Evolutionary conservation across 2,888 invertebrate species (phyloP), one percentile per base, ranked within the genome.

Genomic region (Lymantria dispar): DNA sequence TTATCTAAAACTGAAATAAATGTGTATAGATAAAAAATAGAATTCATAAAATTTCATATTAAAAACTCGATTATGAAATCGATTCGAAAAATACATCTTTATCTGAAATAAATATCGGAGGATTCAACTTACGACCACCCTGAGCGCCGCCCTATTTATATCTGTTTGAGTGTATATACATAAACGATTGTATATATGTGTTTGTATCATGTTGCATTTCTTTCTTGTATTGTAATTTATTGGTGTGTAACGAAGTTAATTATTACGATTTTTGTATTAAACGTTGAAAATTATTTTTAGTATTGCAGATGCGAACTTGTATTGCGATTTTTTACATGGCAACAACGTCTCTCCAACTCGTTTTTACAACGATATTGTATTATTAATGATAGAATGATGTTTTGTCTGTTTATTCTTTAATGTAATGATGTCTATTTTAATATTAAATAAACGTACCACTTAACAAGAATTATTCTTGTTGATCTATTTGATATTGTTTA

Each of bases 181-280:
- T 54, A 69, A 64, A 50, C 46, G 14, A 15, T n/a, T n/a, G 0
- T 31, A 31, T 43, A 41, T 36, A 7, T 57, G 79, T 83, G 78
- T 80, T 78, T 58, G 84, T 82, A 80, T 79, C 81, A 76, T 77
- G 80, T 84, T 79, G 83, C 84, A 86, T 86, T 90, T 89, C 87
- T 89, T 89, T 88, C 87, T 88, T 81, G 83, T 85, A 87, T 90
- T 87, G 91, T 90, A 88, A 91, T 91, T 90, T 91, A 91, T 91
- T 86, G 85, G 87, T 83, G 89, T 90, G 90, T 89, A 90, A 89
- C 89, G 83, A 89, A 88, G 89, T 90, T 90, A 91, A 91, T 91
- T 91, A 91, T 90, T 90, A 85, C 87, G 85, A 91, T 91, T 91
- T 91, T 91, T 90, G 90, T 89, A 90, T 90, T 90, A 90, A 91